Evolutionary conservation across 2,797 vertebrate genomes (phyloP).

Genomic region (Neosalanx taihuensis): DNA sequence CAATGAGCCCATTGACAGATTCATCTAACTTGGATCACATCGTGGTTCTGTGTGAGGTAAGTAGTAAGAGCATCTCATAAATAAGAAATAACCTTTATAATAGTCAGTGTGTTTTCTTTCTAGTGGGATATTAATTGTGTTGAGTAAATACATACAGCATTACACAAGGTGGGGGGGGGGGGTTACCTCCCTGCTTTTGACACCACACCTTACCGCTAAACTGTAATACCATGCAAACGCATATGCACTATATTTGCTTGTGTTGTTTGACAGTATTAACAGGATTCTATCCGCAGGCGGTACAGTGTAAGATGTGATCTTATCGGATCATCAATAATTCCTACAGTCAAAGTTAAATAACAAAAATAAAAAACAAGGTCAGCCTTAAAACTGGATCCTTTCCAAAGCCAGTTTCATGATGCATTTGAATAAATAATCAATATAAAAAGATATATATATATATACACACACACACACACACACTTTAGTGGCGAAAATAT

Average conservation of each 20-base stretch:
- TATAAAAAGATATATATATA: constrained; percentile 56
- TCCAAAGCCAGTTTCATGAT: constrained; percentile 21
- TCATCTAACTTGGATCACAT: constrained; percentile 24
- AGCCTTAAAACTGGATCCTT: not conserved
- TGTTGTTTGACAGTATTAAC: not conserved
- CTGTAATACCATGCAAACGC: no score
- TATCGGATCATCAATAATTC: constrained; percentile 38
- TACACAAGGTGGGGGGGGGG: no score
- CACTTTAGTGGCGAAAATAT: constrained; percentile 37
- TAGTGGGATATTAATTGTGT: not conserved
- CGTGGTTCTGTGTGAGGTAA: not conserved
- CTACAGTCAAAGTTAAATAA: not conserved
- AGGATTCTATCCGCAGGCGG: not conserved
- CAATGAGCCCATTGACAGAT: constrained; percentile 27
- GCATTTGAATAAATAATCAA: constrained; percentile 61
- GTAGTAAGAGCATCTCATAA: not conserved
- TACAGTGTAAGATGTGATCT: constrained; percentile 57
- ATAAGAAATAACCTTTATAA: not conserved
- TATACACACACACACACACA: constrained; percentile 23
- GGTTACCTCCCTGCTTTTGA: no score
- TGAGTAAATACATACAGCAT: not conserved
- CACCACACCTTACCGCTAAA: no score
- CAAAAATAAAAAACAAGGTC: not conserved
- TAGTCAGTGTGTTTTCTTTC: not conserved
- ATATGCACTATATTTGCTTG: no score